Evolutionary conservation across 2,888 invertebrate species (phyloP).

Genomic region (Macrophya annulata): DNA sequence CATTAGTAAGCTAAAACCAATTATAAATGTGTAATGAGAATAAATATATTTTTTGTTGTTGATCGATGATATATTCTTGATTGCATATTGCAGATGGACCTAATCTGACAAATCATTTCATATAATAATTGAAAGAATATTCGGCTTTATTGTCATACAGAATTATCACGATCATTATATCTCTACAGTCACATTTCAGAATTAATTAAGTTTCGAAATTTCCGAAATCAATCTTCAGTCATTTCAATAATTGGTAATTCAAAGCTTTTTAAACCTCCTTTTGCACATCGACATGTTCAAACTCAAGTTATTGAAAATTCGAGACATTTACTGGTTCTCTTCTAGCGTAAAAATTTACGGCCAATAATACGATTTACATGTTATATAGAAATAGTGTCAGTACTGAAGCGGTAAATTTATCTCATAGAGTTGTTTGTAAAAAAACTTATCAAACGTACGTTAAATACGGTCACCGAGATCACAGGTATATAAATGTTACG

Average conservation of each 20-base stretch:
- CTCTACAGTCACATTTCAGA: conserved; percentile 14
- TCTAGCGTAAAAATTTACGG: not conserved
- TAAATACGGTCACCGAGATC: not conserved
- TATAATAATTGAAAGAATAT: conserved; percentile 9
- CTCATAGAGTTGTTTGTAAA: not conserved
- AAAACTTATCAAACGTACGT: not conserved
- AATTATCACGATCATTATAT: not conserved
- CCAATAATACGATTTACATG: conserved; percentile 74
- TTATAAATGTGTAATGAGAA: conserved; percentile 7
- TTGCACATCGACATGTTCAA: not conserved
- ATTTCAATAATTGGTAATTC: conserved; percentile 31
- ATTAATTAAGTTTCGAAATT: not conserved
- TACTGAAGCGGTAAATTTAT: not conserved
- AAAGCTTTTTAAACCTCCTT: conserved; percentile 64
- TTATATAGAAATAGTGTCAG: conserved; percentile 86
- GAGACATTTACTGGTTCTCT: not conserved
- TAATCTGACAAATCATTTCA: not conserved
- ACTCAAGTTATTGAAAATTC: not conserved
- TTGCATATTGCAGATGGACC: not conserved
- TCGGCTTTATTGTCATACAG: not conserved
- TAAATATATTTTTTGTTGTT: conserved; percentile 32
- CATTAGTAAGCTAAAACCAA: not conserved
- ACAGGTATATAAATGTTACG: not conserved
- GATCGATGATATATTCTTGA: not conserved
- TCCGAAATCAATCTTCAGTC: not conserved